phyloP scores from a whole-genome alignment of 2,797 vertebrate species.

The Steatocranus sp. region DNA sequence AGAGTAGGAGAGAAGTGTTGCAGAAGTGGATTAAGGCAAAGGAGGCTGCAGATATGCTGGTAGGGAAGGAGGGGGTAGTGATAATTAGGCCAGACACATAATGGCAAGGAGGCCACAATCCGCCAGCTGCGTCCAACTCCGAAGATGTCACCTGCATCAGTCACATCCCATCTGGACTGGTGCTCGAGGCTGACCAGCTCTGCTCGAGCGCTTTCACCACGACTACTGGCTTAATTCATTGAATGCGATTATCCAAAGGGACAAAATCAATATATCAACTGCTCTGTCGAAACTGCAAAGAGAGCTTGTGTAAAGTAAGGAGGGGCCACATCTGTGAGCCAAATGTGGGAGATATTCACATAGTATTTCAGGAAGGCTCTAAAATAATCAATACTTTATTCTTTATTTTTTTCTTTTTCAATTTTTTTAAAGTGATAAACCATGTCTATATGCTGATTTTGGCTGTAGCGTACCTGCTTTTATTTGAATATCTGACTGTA shows the following conservation, averaged over 20 bases:
- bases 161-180: constrained; percentile 67
- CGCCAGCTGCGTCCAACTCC: constrained; percentile 69
- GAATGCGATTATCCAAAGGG: constrained; percentile 37
- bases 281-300: not conserved
- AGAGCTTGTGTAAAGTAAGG: not conserved
- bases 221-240: constrained; percentile 24
- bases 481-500: not conserved
- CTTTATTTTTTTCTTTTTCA: not conserved
- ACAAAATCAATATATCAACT: constrained; percentile 29
- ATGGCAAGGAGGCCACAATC: constrained; percentile 64
- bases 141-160: constrained; percentile 65
- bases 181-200: constrained; percentile 38
- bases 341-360: not conserved
- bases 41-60: constrained; percentile 44
- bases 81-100: constrained; percentile 76
- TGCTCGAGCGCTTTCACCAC: constrained; percentile 18
- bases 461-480: not conserved
- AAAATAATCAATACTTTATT: constrained; percentile 4
- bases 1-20: constrained; percentile 48
- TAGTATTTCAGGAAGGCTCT: not conserved
- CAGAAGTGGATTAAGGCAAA: constrained; percentile 59
- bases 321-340: not conserved
- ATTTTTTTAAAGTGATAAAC: not conserved
- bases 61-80: constrained; percentile 4
- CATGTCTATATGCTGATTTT: not conserved